These are phyloP conservation scores for Hanleya hanleyi DNA, from an alignment of 2,888 invertebrate species.

Conservation along the genomic window DNA sequence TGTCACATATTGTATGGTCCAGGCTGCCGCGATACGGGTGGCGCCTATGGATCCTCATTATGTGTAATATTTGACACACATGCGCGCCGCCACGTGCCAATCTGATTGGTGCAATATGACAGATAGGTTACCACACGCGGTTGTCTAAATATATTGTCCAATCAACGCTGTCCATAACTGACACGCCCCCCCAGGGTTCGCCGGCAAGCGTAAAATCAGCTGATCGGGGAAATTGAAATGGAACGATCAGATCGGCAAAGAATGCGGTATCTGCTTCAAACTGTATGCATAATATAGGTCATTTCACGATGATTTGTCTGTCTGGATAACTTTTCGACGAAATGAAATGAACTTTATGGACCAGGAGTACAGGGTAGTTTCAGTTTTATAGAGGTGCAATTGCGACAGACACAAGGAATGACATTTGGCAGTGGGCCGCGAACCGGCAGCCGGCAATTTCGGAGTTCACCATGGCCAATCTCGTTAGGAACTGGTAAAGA, in stretches of 20 bases:
- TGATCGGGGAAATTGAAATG: too few species aligned
- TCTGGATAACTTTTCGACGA: background rate
- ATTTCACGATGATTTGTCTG: background rate
- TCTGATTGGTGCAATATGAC: constrained; percentile 10
- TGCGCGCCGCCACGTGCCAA: background rate
- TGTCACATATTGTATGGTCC: background rate
- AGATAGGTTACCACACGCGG: constrained; percentile 3
- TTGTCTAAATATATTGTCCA: background rate
- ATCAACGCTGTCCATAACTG: background rate
- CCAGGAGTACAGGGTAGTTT: too few species aligned
- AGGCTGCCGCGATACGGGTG: too few species aligned
- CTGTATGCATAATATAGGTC: background rate
- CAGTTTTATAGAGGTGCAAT: too few species aligned
- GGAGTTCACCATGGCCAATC: too few species aligned
- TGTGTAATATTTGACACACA: too few species aligned
- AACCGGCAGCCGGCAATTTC: too few species aligned
- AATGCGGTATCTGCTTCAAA: too few species aligned
- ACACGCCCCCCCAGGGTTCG: background rate
- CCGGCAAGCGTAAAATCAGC: background rate
- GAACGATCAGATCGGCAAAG: background rate
- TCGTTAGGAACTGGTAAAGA: too few species aligned
- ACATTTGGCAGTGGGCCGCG: too few species aligned
- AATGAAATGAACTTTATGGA: background rate
- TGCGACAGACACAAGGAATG: too few species aligned
- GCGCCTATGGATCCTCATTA: too few species aligned